phyloP scores from a whole-genome alignment of 2,113 vertebrate species.

The Coregonus clupeaformis region DNA sequence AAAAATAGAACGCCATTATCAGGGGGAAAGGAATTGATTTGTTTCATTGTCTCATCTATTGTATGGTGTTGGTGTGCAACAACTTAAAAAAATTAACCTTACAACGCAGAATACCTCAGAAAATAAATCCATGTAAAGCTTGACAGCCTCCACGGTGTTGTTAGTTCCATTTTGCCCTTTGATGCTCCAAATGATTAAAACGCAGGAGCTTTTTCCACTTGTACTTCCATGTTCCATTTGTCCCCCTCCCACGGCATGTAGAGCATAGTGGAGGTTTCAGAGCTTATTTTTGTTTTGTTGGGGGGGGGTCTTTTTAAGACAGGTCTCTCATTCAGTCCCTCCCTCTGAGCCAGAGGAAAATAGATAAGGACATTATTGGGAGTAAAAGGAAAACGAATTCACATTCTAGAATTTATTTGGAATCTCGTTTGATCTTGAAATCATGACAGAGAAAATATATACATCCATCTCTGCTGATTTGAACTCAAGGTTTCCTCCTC shows the following conservation, averaged over 20 bases:
- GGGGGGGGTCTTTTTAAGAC: neutral
- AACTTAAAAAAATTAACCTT: neutral
- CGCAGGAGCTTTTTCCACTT: neutral
- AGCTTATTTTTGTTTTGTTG: conserved; percentile 19
- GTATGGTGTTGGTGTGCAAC: conserved; percentile 19
- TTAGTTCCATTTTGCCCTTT: conserved; percentile 35
- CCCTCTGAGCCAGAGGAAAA: too few relatives aligned
- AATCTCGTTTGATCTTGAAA: too few relatives aligned
- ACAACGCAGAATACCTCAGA: conserved; percentile 78
- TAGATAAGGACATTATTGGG: too few relatives aligned
- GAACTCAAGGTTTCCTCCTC: neutral
- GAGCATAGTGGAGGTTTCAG: conserved; percentile 43
- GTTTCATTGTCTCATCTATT: conserved; percentile 21
- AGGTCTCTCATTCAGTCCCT: neutral
- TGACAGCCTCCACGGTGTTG: conserved; percentile 60
- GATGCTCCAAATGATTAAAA: neutral
- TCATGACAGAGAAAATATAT: too few relatives aligned
- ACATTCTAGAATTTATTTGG: too few relatives aligned
- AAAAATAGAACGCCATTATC: conserved; percentile 57
- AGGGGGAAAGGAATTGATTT: conserved; percentile 23
- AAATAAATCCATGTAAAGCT: conserved; percentile 70
- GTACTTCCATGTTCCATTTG: conserved; percentile 5
- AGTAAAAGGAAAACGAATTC: too few relatives aligned
- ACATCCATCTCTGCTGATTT: too few relatives aligned
- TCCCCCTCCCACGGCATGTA: conserved; percentile 25